Evolutionary conservation across 2,113 vertebrate species (phyloP).

Genomic region (Bungarus multicinctus): DNA sequence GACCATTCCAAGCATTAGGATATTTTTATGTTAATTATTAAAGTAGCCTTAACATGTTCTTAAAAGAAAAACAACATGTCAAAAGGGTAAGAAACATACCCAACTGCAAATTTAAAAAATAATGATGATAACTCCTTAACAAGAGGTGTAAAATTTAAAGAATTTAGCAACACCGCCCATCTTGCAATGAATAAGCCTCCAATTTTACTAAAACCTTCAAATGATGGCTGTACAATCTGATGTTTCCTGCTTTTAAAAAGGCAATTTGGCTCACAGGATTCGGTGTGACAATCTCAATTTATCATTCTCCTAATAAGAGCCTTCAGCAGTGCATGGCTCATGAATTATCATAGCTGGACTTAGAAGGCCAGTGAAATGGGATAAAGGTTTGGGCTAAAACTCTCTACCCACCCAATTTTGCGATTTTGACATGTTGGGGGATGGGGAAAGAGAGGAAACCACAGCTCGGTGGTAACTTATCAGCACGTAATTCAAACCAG

Average conservation of each 20-base stretch:
- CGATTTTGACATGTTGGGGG: not conserved
- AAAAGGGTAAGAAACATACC: fast-evolving
- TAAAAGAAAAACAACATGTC: not conserved
- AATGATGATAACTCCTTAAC: not conserved
- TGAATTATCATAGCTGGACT: not conserved
- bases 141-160: not conserved
- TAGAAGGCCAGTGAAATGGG: not conserved
- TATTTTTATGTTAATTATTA: not conserved
- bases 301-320: not conserved
- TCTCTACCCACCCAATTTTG: not conserved
- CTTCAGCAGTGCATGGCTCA: not conserved
- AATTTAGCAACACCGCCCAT: fast-evolving
- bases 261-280: conserved; percentile 19
- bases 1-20: no score
- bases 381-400: not conserved
- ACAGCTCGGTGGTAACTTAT: no score
- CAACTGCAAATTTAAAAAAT: not conserved
- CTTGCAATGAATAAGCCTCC: not conserved
- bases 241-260: conserved; percentile 9
- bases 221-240: not conserved
- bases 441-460: not conserved
- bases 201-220: not conserved
- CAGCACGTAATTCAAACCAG: not conserved
- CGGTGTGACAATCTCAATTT: not conserved
- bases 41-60: not conserved